Conservation (phyloP, 2,888 invertebrate genomes). For the Agapetus fuscipes region DNA sequence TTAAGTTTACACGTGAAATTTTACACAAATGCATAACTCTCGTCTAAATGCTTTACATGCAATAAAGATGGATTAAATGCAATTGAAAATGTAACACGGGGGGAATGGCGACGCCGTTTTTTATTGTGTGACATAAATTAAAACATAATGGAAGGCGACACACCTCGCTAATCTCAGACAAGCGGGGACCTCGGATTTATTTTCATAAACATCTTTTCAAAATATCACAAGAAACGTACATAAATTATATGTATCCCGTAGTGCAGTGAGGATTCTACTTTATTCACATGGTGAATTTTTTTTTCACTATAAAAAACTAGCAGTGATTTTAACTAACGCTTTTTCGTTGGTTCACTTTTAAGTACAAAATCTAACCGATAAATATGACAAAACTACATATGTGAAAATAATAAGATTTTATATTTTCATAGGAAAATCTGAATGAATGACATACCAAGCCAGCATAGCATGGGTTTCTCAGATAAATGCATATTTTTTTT, state of each 20-base stretch:
- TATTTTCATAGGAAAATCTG: too few species aligned
- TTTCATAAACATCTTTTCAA: constrained; percentile 22
- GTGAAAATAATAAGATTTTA: too few species aligned
- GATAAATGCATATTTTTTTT: too few species aligned
- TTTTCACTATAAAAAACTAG: too few species aligned
- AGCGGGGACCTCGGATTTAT: constrained; percentile 18
- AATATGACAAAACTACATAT: too few species aligned
- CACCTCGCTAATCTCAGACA: constrained; percentile 22
- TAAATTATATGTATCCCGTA: constrained; percentile 14
- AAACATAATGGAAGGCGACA: constrained; percentile 21
- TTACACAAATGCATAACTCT: too few species aligned
- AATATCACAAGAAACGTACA: constrained; percentile 17
- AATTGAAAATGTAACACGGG: constrained; percentile 21
- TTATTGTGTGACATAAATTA: constrained; percentile 15
- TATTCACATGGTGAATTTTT: not conserved
- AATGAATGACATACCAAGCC: too few species aligned
- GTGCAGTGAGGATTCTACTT: not conserved
- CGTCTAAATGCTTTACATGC: constrained; percentile 21
- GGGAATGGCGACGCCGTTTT: constrained; percentile 1
- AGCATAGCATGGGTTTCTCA: too few species aligned
- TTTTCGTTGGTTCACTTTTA: too few species aligned
- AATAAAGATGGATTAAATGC: constrained; percentile 22
- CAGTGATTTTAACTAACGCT: too few species aligned
- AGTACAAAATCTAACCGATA: too few species aligned
- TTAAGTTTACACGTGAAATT: too few species aligned